Percentiles rank a stretch among this genome's conserved stretches.
phyloP scores from a whole-genome alignment of 2,888 invertebrate genomes.

The Idaea dimidiata region DNA sequence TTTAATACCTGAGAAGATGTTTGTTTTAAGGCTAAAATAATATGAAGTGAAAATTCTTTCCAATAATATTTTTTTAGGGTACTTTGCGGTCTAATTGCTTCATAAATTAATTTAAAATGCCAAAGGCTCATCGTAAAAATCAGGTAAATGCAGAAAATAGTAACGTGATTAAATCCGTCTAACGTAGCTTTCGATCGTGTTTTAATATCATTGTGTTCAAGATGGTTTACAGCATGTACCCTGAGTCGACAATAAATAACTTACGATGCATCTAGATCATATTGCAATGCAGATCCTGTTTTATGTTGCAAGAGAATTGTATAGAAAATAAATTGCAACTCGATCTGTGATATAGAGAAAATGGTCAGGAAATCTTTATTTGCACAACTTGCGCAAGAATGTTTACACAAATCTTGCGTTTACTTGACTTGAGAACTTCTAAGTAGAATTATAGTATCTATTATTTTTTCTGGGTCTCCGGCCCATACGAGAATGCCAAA shows the following conservation, averaged over 20 bases:
- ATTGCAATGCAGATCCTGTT: constrained; percentile 20
- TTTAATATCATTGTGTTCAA: constrained; percentile 17
- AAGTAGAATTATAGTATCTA: background rate
- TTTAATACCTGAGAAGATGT: constrained; percentile 2
- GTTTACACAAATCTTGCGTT: background rate
- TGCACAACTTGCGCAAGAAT: background rate
- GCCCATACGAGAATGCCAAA: too few species aligned
- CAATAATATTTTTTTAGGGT: too few species aligned
- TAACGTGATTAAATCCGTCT: background rate
- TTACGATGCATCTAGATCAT: constrained; percentile 19
- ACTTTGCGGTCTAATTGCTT: too few species aligned
- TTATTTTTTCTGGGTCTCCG: background rate
- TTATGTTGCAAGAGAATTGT: constrained; percentile 23
- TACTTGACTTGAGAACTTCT: background rate
- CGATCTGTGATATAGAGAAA: constrained; percentile 12
- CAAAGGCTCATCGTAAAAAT: too few species aligned
- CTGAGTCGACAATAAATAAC: constrained; percentile 17
- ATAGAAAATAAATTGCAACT: constrained; percentile 20
- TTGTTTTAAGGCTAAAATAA: constrained; percentile 13
- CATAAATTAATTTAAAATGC: too few species aligned
- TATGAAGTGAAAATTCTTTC: too few species aligned
- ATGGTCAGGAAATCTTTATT: background rate
- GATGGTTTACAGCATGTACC: constrained; percentile 13
- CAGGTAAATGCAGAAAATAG: too few species aligned
- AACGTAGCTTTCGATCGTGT: constrained; percentile 12